Evolutionary conservation across 2,797 vertebrate species (phyloP), one percentile per base, ranked within the genome.

Genomic region (Telmatherina bonti): DNA sequence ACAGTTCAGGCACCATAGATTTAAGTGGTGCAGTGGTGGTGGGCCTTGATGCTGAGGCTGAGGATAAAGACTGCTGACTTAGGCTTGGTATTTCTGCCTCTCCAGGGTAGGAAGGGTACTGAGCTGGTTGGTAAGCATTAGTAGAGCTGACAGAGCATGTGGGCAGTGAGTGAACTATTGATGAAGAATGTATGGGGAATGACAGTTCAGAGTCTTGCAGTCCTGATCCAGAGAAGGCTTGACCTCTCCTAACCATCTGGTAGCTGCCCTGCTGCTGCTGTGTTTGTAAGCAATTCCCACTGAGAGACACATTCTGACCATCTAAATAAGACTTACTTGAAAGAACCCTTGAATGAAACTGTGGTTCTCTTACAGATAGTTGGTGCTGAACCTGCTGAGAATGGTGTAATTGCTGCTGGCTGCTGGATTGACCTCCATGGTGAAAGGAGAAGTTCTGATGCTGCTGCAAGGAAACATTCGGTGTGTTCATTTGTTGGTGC

Each of bases 361-460:
- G 82, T 43, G 83, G 88, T 62, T 82, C 94, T 85, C 85, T 96
- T 49, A 95, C 87, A 0, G 94, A 89, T 72, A 7, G 93, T 84
- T 93, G 94, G 52, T 90, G 92, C 59, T 90, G 90, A 57, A 78
- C 66, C 62, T 82, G 90, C 80, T 89, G 94, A 72, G 81, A 64
- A 38, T 88, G 92, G 64, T 85, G 90, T 49, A 78, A 57, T 51
- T 88, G 90, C 53, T 90, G 93, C 79, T 94, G 94, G 86, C 93
- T 94, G 88, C 92, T 96, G 26, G 94, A 82, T 55, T 95, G 95
- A 64, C 84, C 93, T 82, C 93, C 94, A 89, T 95, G 96, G 90
- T 96, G 98, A 93, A 97, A 98, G 85, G 95, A 85, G 93, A 97
- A 99, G 83, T 92, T 93, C 87, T 95, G 94, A 90, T 96, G 96